Evolutionary conservation across 1,140 invertebrate genomes (phyloP), one percentile per base, ranked within the genome.

Genomic region (Macrotrachela quadricornifera): DNA sequence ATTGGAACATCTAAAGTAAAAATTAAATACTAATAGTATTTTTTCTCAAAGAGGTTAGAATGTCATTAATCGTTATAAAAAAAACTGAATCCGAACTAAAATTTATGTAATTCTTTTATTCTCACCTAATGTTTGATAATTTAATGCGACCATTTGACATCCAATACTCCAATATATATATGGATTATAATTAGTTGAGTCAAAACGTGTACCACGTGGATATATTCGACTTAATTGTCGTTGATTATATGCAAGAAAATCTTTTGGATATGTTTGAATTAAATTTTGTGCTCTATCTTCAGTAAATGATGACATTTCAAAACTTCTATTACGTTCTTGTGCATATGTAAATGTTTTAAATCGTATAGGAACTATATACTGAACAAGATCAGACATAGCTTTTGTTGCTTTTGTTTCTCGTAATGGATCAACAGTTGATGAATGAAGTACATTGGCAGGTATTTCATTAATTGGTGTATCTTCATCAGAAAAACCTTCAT

Each of bases 121-220:
- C 9, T 46, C 21, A 70, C 67, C 68, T 52, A 68, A 56, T 18
- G 65, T 69, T 58, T 71, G 69, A 58, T 67, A 71, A 57, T 71
- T 71, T 15, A 71, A 55, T 11, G 69, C 67, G 16, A 71, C 69
- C 55, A 71, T 54, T 57, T 70, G 68, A 60, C 69, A 70, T 13
- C 69, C 69, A 41, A 66, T 68, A 64, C 70, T 70, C 69, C 69
- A 71, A 55, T 64, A 70, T n/a, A 70, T 62, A 64, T 69, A 91
- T 57, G 94, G 94, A 83, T 97, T 90, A 67, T 95, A 99, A 70
- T 99, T 99, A 37, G 87, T 94, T 46, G 92, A 97, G 73, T 99
- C 92, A 49, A 92, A 91, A 41, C 94, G 71, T 0, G 91, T 95
- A 54, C 94, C 92, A 70, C 88, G 90, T 1, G 94, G 94, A 73